Conservation (phyloP, 30 jellyfish, hydroid and myxozoan genomes). For the Hydractinia echinata region DNA sequence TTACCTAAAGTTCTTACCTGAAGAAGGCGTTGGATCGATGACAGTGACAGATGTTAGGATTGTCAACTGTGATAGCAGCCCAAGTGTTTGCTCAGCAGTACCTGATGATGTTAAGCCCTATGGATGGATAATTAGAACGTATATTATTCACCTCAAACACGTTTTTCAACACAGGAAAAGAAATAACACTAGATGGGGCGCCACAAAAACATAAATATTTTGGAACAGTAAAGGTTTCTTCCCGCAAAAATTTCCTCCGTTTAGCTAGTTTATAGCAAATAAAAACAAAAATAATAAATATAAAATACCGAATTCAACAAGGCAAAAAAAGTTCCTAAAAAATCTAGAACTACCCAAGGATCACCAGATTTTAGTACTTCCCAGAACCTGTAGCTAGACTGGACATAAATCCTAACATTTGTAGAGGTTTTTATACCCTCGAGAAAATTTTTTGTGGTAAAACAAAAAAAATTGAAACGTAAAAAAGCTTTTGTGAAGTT, state of each 20-base stretch:
- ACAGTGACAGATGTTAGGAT: slow-evolving; percentile 75
- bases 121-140: background rate
- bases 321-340: background rate
- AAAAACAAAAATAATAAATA: background rate
- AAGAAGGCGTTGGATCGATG: slow-evolving; percentile 86
- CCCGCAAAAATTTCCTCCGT: too few relatives aligned
- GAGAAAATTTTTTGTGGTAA: background rate
- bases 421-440: too few relatives aligned
- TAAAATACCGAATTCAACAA: background rate
- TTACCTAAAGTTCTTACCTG: slow-evolving; percentile 46
- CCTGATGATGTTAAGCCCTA: slow-evolving; percentile 95
- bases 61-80: slow-evolving; percentile 73
- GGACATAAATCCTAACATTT: background rate
- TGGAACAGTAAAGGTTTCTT: too few relatives aligned
- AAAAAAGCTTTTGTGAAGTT: background rate
- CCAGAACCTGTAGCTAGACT: background rate
- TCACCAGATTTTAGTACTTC: background rate
- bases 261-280: background rate
- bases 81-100: slow-evolving; percentile 86
- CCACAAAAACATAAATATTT: too few relatives aligned
- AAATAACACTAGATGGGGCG: too few relatives aligned
- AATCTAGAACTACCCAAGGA: background rate
- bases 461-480: background rate
- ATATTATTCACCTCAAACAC: too few relatives aligned
- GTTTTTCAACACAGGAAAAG: background rate